Base-by-base conservation (phyloP, 2,888 invertebrate genomes). In the Leptinotarsa juncta region DNA sequence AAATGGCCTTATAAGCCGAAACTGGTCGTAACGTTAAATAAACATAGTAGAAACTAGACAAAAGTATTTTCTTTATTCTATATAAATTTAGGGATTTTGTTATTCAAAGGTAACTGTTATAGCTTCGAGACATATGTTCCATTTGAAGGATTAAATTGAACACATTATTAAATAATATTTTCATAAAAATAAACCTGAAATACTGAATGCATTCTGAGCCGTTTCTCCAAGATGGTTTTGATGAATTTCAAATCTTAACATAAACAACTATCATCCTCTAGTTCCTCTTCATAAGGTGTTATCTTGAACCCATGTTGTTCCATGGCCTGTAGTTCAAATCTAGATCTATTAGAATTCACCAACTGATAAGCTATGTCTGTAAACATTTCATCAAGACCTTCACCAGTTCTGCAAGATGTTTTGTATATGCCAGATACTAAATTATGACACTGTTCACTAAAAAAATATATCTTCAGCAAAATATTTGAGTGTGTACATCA, bases 331-430 rank as follows among this genome's bases (percentile, higher is more conserved):
- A 96, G 88, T 82, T 95, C 96, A 87, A 95, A 91, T 82, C 94
- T 91, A n/a, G 95, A 95, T 81, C 95, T 90, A 84, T 95, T 96
- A 32, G 94, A 92, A 82, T 94, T 93, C 1, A 94, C 93, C 76
- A 96, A 87, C 81, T 95, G 95, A 74, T 91, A 90, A 14, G 96
- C 96, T 85, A 97, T 96, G 83, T 96, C 96, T 62, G 91, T 89
- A 86, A 97, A 97, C 97, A 97, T 97, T 86, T 96, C 94, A 78
- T 96, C 94, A 26, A 97, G 90, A 7, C 97, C 97, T 84, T 93
- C 93, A 3, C 95, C 95, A 68, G 93, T 94, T 88, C 95, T 96
- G 87, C 97, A 97, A 4, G 97, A 97, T 20, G 96, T 96, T 88
- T 95, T 95, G 86, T 96, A 97, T 67, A 94, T 95, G 70, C 93